Evolutionary conservation across 2,113 vertebrate species (phyloP).

Genomic region (Greenwoodochromis staneri): DNA sequence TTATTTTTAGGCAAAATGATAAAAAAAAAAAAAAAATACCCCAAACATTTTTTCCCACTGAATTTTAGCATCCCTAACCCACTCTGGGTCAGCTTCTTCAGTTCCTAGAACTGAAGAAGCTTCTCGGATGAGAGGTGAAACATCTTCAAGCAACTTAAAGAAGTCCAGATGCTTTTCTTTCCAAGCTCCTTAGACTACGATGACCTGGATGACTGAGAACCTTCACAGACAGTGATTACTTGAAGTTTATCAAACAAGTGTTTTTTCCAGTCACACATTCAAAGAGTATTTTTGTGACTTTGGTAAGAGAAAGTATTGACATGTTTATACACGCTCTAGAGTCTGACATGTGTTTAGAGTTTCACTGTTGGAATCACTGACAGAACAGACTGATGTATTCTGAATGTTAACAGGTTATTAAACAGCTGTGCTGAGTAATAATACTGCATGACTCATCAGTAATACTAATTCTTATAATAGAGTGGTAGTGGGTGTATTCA

Average conservation of each 20-base stretch:
- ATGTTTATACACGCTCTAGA: neutral
- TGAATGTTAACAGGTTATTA: neutral
- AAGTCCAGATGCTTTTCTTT: neutral
- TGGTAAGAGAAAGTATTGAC: neutral
- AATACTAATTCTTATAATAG: neutral
- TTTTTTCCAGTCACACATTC: neutral
- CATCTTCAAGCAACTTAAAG: neutral
- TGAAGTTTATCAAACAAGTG: neutral
- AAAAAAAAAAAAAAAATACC: neutral
- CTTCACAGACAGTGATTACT: neutral
- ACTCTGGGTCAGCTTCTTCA: neutral
- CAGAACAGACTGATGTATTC: neutral
- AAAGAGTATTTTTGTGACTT: neutral
- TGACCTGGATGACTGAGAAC: neutral
- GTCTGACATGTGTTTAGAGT: neutral
- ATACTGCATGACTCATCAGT: neutral
- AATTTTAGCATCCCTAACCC: neutral
- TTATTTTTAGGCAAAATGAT: neutral
- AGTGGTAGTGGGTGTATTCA: neutral
- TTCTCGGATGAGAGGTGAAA: accelerated
- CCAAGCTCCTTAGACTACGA: neutral
- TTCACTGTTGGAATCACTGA: neutral
- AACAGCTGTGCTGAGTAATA: neutral
- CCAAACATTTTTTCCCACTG: neutral
- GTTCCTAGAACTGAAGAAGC: neutral